Percentiles rank a stretch among this genome's conserved stretches.
These are phyloP conservation scores for Diplodus sargus DNA, from an alignment of 2,797 vertebrate genomes.

Conservation along the genomic window DNA sequence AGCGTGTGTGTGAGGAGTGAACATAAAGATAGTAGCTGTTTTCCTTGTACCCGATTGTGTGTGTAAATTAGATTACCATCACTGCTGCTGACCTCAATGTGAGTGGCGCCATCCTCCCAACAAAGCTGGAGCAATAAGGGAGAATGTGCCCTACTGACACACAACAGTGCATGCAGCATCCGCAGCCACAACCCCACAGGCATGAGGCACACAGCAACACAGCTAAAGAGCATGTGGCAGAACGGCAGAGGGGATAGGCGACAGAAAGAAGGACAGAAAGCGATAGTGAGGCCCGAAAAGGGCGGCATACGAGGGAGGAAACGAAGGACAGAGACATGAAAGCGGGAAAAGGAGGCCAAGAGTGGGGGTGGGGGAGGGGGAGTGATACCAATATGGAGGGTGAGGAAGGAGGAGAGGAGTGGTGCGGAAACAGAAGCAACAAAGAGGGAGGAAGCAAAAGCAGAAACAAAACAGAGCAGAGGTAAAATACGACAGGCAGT, in stretches of 20 bases:
- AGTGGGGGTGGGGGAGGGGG: conserved; percentile 54
- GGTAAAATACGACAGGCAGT: conserved; percentile 8
- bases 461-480: conserved; percentile 18
- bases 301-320: conserved; percentile 40
- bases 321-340: conserved; percentile 45
- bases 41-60: conserved; percentile 46
- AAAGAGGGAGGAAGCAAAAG: conserved; percentile 24
- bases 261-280: conserved; percentile 34
- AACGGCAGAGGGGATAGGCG: conserved; percentile 26
- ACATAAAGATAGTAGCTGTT: conserved; percentile 52
- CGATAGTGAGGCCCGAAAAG: conserved; percentile 30
- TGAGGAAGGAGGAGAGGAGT: conserved; percentile 22
- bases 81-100: conserved; percentile 76
- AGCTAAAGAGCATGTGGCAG: conserved; percentile 54
- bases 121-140: conserved; percentile 63
- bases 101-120: conserved; percentile 61
- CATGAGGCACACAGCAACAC: conserved; percentile 46
- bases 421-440: conserved; percentile 21
- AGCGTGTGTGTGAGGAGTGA: conserved; percentile 33
- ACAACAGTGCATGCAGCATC: conserved; percentile 73
- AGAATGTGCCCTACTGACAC: conserved; percentile 81
- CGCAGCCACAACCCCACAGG: conserved; percentile 71
- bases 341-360: conserved; percentile 65
- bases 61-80: conserved; percentile 77
- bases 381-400: conserved; percentile 48